phyloP scores from a whole-genome alignment of 1,140 invertebrate genomes.

The Ceratoteleas bidentatus region DNA sequence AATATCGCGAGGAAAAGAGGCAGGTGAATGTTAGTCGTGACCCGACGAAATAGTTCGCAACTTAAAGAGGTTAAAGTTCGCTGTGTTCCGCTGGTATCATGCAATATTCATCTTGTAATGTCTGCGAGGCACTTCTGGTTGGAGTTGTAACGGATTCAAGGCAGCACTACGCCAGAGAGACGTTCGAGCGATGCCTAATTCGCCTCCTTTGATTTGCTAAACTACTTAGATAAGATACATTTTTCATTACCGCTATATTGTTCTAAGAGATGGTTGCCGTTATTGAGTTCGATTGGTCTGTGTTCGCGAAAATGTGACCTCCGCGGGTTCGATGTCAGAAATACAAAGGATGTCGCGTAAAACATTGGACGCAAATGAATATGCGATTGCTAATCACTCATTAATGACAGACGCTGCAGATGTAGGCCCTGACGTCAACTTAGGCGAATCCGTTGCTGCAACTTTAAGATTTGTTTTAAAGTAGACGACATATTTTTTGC shows the following conservation, averaged over 20 bases:
- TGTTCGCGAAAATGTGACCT: too few relatives aligned
- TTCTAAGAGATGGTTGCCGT: not conserved
- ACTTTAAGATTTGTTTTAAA: too few relatives aligned
- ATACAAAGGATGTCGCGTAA: too few relatives aligned
- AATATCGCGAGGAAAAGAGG: slow-evolving; percentile 10
- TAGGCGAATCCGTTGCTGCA: too few relatives aligned
- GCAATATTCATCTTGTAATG: slow-evolving; percentile 43
- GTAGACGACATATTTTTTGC: too few relatives aligned
- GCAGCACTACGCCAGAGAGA: slow-evolving; percentile 25
- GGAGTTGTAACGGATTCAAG: slow-evolving; percentile 20
- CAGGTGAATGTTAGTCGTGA: not conserved
- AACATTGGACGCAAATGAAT: too few relatives aligned
- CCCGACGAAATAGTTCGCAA: slow-evolving; percentile 3
- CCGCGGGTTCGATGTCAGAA: too few relatives aligned
- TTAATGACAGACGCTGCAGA: too few relatives aligned
- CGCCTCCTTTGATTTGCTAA: slow-evolving; percentile 13
- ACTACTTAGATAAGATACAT: not conserved
- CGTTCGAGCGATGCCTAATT: slow-evolving; percentile 28
- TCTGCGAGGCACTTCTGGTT: slow-evolving; percentile 15
- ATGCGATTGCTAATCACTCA: too few relatives aligned
- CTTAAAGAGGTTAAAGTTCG: slow-evolving; percentile 12
- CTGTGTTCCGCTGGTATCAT: slow-evolving; percentile 14
- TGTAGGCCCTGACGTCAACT: too few relatives aligned
- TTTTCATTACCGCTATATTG: not conserved
- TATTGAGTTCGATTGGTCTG: not conserved